Base-by-base conservation (phyloP, 2,888 invertebrate genomes). In the Busseola fusca region DNA sequence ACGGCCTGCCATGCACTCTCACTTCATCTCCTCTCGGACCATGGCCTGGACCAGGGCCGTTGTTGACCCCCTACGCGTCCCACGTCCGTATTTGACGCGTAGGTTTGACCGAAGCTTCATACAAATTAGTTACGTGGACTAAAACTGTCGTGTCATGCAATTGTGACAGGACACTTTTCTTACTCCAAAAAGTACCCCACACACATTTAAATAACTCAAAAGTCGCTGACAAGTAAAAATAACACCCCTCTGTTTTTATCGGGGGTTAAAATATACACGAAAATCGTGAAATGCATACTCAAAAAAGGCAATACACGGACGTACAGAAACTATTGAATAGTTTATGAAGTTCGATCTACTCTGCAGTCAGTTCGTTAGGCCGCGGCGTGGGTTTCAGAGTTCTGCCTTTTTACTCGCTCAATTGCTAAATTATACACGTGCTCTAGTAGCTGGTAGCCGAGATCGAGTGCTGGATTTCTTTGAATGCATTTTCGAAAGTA, bases 341-440 rank as follows among this genome's bases (percentile, higher is more conserved):
- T 82, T 76, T 65, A 76, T 79, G 82, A 75, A 74, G 77, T 81
- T 80, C 78, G 78, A 80, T 75, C 77, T 71, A 18, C 68, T 60
- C 54, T n/a, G 70, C 62, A 77, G 78, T 76, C 80, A 80, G 84
- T 86, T 87, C 85, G 87, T 87, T 87, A 87, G 84, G 63, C 77
- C 63, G 72, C 63, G 72, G 52, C 66, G 63, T 50, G 72, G 65
- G 42, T 74, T 77, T 62, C 76, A 66, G 70, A 76, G 79, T 70
- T 57, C 67, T 71, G 66, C 76, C 65, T 72, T 80, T 83, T 84
- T 78, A 75, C 70, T 68, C 78, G 75, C 72, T 79, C 76, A 74
- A 74, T 76, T 69, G 76, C 58, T 69, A 73, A 81, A 82, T 85
- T 80, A 80, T 85, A 72, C 78, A 74, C 56, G 64, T 54, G 56